A percentile compares a stretch with the other conserved stretches of the same genome.
phyloP scores from a whole-genome alignment of 1,140 invertebrate species.

The Drosophila willistoni region DNA sequence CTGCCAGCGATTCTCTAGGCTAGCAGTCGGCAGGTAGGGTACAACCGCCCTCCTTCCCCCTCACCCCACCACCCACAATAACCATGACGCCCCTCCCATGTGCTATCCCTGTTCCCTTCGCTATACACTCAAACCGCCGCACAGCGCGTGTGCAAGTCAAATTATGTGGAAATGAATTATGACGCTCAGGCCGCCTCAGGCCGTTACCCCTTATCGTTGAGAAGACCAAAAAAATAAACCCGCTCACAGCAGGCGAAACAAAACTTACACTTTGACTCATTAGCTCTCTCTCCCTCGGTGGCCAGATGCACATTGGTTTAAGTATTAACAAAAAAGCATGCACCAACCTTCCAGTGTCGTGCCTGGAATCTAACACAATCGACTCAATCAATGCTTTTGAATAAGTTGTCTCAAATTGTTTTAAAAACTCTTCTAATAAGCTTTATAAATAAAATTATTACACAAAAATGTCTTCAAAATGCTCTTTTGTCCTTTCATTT shows the following conservation, averaged over 20 bases:
- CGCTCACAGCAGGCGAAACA: conserved; percentile 48
- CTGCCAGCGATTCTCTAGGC: conserved; percentile 2
- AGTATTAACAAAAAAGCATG: neutral
- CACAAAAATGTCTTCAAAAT: too few species aligned
- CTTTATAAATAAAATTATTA: too few species aligned
- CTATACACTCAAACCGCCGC: conserved; percentile 17
- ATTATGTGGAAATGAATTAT: conserved; percentile 78
- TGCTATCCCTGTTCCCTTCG: neutral
- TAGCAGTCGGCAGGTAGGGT: conserved; percentile 8
- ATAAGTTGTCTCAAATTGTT: too few species aligned
- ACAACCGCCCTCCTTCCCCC: neutral
- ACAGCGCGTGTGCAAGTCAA: conserved; percentile 69
- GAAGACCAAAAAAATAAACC: conserved; percentile 37
- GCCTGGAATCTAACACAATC: too few species aligned
- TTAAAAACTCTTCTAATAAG: too few species aligned
- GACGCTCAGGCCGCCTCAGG: conserved; percentile 34
- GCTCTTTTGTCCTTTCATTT: too few species aligned
- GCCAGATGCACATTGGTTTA: neutral
- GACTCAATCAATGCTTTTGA: too few species aligned
- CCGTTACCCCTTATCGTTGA: neutral
- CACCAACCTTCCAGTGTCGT: too few species aligned
- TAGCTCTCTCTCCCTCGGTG: conserved; percentile 31
- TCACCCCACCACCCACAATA: neutral
- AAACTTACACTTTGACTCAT: conserved; percentile 34
- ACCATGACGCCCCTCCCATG: neutral